Conservation (phyloP, 2,113 vertebrate species). For the Bungarus multicinctus region DNA sequence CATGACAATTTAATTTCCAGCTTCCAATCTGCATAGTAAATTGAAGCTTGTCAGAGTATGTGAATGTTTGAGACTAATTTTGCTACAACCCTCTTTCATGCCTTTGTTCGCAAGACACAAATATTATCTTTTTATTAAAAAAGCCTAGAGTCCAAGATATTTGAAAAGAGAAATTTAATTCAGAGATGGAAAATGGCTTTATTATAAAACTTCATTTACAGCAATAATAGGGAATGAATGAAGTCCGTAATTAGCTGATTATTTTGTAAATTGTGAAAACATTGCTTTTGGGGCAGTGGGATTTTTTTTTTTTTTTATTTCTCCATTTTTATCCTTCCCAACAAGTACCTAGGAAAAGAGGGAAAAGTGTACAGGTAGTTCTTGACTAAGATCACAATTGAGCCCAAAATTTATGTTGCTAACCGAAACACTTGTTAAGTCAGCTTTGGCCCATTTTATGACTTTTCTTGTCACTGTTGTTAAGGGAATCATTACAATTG, state of each 20-base stretch:
- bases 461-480: neutral
- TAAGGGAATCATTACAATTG: neutral
- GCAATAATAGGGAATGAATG: neutral
- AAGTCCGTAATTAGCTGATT: accelerated
- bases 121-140: neutral
- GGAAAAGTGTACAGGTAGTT: neutral
- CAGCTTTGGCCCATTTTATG: neutral
- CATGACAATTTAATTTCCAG: neutral
- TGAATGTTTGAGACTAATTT: neutral
- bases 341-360: neutral
- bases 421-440: too few species aligned
- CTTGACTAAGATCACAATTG: neutral
- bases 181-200: neutral
- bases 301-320: neutral
- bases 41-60: neutral
- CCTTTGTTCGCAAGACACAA: neutral
- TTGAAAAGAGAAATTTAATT: neutral
- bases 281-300: neutral
- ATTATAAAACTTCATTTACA: neutral
- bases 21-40: neutral
- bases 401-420: neutral
- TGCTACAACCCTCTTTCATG: neutral
- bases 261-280: neutral
- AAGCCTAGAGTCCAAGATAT: neutral
- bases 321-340: neutral